phyloP scores from a whole-genome alignment of 2,113 vertebrate genomes.

The Triplophysa siluroides region DNA sequence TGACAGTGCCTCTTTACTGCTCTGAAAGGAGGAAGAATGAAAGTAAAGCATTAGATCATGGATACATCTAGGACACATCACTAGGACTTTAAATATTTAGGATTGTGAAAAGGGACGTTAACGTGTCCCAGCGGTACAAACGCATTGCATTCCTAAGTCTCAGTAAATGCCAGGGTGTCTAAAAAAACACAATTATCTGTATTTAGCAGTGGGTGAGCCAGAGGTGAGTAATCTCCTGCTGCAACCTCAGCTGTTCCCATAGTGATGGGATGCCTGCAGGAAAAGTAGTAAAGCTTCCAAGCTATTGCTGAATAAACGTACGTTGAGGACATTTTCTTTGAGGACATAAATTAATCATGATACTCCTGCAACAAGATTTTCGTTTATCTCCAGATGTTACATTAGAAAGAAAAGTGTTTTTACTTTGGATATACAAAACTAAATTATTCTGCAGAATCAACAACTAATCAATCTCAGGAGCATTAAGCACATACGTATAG shows the following conservation, averaged over 20 bases:
- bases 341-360: no score
- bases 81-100: background rate
- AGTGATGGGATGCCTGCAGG: background rate
- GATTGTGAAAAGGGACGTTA: background rate
- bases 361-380: no score
- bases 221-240: slow-evolving; percentile 18
- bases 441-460: no score
- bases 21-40: slow-evolving; percentile 72
- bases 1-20: slow-evolving; percentile 97
- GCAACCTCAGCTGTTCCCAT: slow-evolving; percentile 21
- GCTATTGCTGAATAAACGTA: background rate
- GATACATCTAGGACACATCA: background rate
- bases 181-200: background rate
- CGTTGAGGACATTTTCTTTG: no score
- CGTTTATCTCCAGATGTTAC: no score
- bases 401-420: no score
- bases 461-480: no score
- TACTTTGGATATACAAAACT: no score
- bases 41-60: background rate
- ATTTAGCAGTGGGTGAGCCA: background rate
- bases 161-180: background rate
- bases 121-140: background rate
- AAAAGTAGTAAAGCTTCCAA: background rate
- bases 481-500: no score
- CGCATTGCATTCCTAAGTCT: background rate